Evolutionary conservation across 2,797 vertebrate genomes (phyloP), one percentile per base, ranked within the genome.

Genomic region (Pelodytes ibericus): DNA sequence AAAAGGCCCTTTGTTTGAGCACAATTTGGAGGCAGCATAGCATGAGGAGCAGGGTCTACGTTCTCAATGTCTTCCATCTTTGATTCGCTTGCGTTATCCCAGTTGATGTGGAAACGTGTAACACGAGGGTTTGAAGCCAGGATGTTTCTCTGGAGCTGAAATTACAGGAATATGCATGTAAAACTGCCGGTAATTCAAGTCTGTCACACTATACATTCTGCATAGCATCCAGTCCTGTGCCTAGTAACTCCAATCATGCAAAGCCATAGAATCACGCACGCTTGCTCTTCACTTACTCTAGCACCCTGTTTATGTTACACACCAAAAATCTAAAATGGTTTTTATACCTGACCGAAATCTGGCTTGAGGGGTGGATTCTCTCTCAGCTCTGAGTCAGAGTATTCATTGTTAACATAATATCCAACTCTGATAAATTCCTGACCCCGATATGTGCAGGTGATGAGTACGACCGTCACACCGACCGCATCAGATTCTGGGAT

Each of bases 321-420:
- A n/a, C n/a, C n/a, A n/a, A n/a, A n/a, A n/a, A n/a, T n/a, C n/a
- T n/a, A n/a, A 18, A n/a, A 61, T 7, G n/a, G 7, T 2, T 24
- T 20, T 2, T 20, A 22, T 70, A 97, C 95, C 94, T 98, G 95
- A 71, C 91, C 83, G 83, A 97, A 98, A 86, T 95, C 88, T 39
- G 96, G 94, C 80, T 95, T 96, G 51, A 90, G 82, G 0, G 96
- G 96, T 2, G 95, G 96, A 88, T 95, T 96, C 84, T 97, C 95
- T 47, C 94, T 91, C 31, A 96, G 92, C 73, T 97, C 95, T 0
- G 93, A 91, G 31, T 92, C 93, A 1, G 92, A 93, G 84, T 98
- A 98, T 85, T 98, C 96, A 26, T 97, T 98, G 89, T 96, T 97
- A 67, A 98, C 95, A 6, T 97, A 97, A 83, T 97, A 98, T 47